Conservation (phyloP, 2,888 invertebrate genomes). For the Dryococelus australis region DNA sequence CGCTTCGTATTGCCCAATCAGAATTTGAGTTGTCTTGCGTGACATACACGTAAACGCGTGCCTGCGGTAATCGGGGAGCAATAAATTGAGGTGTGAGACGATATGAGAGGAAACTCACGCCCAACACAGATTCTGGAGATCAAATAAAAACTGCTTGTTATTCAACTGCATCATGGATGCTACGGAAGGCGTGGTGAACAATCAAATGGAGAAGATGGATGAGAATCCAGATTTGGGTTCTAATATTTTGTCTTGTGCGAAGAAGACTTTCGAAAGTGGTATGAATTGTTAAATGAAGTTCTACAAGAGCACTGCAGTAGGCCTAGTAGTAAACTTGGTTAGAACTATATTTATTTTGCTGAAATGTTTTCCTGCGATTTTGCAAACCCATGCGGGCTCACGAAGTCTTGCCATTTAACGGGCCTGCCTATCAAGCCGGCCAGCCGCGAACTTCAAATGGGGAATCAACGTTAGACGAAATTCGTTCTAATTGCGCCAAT, state of each 20-base stretch:
- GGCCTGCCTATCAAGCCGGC: too few relatives aligned
- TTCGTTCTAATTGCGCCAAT: too few relatives aligned
- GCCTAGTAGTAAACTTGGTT: too few relatives aligned
- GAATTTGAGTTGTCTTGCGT: background rate
- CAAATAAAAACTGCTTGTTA: background rate
- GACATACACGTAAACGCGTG: background rate
- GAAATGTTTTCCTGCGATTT: too few relatives aligned
- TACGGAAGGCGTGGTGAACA: conserved; percentile 35
- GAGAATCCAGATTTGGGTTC: conserved; percentile 55
- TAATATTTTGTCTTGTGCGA: conserved; percentile 65
- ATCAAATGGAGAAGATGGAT: conserved; percentile 33
- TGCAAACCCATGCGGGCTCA: too few relatives aligned
- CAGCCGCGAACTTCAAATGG: too few relatives aligned
- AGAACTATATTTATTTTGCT: too few relatives aligned
- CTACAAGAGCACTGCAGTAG: too few relatives aligned
- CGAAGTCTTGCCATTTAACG: too few relatives aligned
- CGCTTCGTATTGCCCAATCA: background rate
- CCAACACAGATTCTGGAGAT: background rate
- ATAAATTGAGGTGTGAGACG: background rate
- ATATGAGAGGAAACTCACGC: background rate
- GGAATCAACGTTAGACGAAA: too few relatives aligned
- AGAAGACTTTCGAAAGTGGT: conserved; percentile 67
- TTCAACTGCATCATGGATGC: conserved; percentile 33
- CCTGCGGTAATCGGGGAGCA: background rate
- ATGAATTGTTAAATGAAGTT: conserved; percentile 47